Base-by-base conservation (phyloP, 2,888 invertebrate genomes). In the Spodoptera picta region DNA sequence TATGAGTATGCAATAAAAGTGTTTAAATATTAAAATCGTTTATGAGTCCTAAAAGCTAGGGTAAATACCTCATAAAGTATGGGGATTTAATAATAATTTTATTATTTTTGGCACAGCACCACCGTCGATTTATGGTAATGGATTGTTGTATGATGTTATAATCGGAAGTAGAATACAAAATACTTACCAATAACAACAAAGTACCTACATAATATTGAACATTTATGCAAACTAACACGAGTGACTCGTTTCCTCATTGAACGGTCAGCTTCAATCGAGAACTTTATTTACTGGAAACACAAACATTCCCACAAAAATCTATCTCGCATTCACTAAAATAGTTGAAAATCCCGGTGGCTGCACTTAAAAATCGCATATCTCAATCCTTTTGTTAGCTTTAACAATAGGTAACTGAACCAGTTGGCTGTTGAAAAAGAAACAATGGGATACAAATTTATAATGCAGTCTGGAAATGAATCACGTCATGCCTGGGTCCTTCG, bases 401-500 rank as follows among this genome's bases (percentile, higher is more conserved):
- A 92, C 92, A 92, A 92, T 89, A 88, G 91, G 87, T 88, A 88
- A 87, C 88, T 87, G 90, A 87, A 89, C 86, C 88, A 87, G 88
- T 87, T 88, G 86, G 86, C 83, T 83, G 88, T 79, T 90, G 86
- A 86, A 90, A 90, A 91, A 91, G 90, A 92, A 91, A 92, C 91
- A 92, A 92, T 89, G 85, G 88, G 80, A 87, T 88, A 91, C 92
- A 92, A 92, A 92, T 93, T 91, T 92, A 91, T 92, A 92, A 92
- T 92, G 90, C 90, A 91, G 90, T 90, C 89, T 88, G 89, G 87
- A 87, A 91, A 91, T 91, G 90, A 92, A 92, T 93, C 91, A 91
- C 92, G 90, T 90, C 90, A 90, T 84, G 85, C 81, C 84, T 76
- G 81, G 81, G 84, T 87, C 90, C 90, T 86, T 77, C 77, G 88